Evolutionary conservation across 1,140 invertebrate genomes (phyloP), one percentile per base, ranked within the genome.

Genomic region (Pseudachorutes palmiensis): DNA sequence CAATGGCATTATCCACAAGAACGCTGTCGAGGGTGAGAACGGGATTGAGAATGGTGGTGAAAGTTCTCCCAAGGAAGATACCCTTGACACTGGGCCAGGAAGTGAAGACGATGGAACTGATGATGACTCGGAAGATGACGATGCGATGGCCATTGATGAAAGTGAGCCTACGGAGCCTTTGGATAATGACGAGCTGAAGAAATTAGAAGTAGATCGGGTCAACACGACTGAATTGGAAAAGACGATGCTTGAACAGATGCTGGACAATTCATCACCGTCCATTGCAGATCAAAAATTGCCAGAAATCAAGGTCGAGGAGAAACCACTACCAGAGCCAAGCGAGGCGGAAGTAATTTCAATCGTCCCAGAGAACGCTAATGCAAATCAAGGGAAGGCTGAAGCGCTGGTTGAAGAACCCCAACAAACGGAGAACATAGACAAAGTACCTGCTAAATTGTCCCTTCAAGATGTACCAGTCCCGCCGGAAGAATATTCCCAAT

Each of bases 1-100:
- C 55, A 83, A 83, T 74, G 85, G 86, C 36, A 86, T 85, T 65
- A 79, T 82, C 1, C 75, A 81, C 5, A 61, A 31, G 30, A 48
- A 63, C 41, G 2, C n/a, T 12, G 62, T 45, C n/a, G 62, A 65
- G 30, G 67, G 51, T 14, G 45, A 29, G 1, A 64, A 64, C 24
- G 32, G 62, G 1, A 41, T 32, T 2, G 62, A 49, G 5, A 49
- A 67, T 3, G 62, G 30, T 5, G 61, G 57, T 2, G 62, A n/a
- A n/a, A n/a, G 28, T 31, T 29, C 29, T 2, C 51, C 62, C 14
- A 68, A 64, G 24, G 67, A 68, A 65, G 49, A 66, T 1, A 51
- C 63, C 51, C 55, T 63, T 30, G 66, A 68, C 29, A 63, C 66
- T 64, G 67, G 67, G 16, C 51, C 66, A 81, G 81, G 29, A n/a